Base-by-base conservation (phyloP, 2,113 vertebrate genomes). In the Rhabdornis inornatus region DNA sequence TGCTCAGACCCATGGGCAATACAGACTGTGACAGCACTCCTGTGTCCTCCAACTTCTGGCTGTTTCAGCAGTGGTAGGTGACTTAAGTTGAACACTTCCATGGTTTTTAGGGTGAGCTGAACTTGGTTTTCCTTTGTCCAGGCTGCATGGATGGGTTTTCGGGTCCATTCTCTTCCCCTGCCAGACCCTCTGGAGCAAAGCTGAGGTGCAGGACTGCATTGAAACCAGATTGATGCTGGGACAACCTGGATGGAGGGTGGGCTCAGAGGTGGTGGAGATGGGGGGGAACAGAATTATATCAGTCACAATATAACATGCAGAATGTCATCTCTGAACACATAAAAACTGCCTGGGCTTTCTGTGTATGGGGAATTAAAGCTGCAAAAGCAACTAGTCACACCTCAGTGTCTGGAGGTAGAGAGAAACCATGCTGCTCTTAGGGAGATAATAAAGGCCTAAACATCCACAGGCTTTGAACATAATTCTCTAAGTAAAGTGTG, bases 361-460 rank as follows among this genome's bases (percentile, higher is more conserved):
- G 42, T 1, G 0, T 7, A 27, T 0, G 0, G 15, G 35, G 83
- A 85, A 61, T 79, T 68, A 31, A 76, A 0, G 1, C 59, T 63
- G 40, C 68, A 60, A 81, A 68, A 86, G 40, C 69, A 78, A 30
- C 64, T 39, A 64, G 31, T 82, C 6, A 2, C 55, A 78, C 52
- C 56, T 75, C 1, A 0, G n/a, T 89, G 60, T 89, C 74, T 68
- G 37, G 37, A 74, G 47, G 52, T 39, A 89, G 44, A 77, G 42
- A 52, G 71, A 55, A 83, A 40, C 42, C 0, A 0, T 76, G 70
- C 50, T 74, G 60, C 71, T 77, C 50, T 89, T 44, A 66, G 52
- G 55, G 57, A 90, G 88, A 93, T 74, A 83, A 90, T 85, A 94
- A 64, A 87, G 83, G 28, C 28, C 88, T 93, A 37, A 93, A 83